Evolutionary conservation across 2,888 invertebrate genomes (phyloP).

Genomic region (Schizaphis graminum): DNA sequence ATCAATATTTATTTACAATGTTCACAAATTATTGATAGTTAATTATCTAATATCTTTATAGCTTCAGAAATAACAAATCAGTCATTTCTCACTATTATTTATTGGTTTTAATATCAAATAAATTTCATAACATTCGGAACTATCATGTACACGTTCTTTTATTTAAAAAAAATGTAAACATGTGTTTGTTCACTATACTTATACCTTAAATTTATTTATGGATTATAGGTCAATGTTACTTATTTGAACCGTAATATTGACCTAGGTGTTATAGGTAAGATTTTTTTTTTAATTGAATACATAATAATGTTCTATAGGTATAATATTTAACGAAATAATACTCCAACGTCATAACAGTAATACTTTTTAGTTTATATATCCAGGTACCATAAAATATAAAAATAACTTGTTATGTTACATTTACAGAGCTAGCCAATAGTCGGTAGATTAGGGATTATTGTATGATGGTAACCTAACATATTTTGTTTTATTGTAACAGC

Average conservation of each 20-base stretch:
- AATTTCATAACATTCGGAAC: neutral
- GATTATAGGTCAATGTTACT: neutral
- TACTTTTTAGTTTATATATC: conserved; percentile 7
- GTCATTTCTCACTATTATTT: neutral
- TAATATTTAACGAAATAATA: neutral
- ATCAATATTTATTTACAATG: neutral
- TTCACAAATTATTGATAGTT: neutral
- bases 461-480: neutral
- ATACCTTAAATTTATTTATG: neutral
- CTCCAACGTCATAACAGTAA: neutral
- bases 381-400: conserved; percentile 33
- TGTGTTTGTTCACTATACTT: neutral
- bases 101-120: neutral
- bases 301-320: neutral
- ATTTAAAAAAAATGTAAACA: neutral
- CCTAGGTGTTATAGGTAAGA: neutral
- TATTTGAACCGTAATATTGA: neutral
- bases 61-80: neutral
- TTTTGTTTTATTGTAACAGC: neutral
- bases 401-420: conserved; percentile 23
- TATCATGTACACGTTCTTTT: neutral
- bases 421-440: conserved; percentile 11
- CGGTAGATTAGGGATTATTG: neutral
- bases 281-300: neutral
- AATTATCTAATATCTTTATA: neutral